Evolutionary conservation across 2,113 vertebrate species (phyloP), one percentile per base, ranked within the genome.

Genomic region (Protobothrops mucrosquamatus): DNA sequence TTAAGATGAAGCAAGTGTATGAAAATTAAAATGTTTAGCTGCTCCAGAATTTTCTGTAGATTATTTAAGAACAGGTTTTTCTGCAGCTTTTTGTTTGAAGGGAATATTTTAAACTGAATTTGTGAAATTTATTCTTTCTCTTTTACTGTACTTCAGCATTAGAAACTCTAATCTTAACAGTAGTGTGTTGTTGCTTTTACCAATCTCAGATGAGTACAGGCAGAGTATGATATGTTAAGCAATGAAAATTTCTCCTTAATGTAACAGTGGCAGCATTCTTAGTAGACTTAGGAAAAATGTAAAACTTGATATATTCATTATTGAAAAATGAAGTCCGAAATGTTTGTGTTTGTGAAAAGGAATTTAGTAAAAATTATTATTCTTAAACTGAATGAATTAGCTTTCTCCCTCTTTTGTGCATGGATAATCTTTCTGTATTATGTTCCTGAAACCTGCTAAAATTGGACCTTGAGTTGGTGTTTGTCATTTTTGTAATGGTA

Each of bases 331-430:
- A 97, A 96, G 97, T 97, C 97, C 96, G 97, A 98, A 95, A 97
- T 98, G 97, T 98, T 96, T 96, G 98, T 98, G 98, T 97, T 92
- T 95, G 98, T 98, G 98, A 97, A 97, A 96, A 97, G 97, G 96
- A 97, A 97, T 95, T 95, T 98, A 98, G 98, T 98, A 96, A 95
- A 96, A 97, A 96, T 95, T 96, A 96, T 94, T 98, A 96, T 95
- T 97, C 97, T 96, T 98, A 97, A 97, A 97, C 97, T 6, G 95
- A 97, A 97, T 97, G 97, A 97, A 98, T 96, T 98, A 99, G 98
- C 98, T 98, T 98, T 96, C 98, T 98, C 98, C 98, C 98, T 98
- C 98, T 97, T 98, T 98, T 95, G 97, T 98, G 99, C 99, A 99
- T 99, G 99, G 96, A 97, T 99, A 98, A 97, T 97, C 98, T 98